A percentile compares a stretch with the other conserved stretches of the same genome.
These are phyloP conservation scores for Muschampia plurimacula DNA, from an alignment of 2,888 invertebrate genomes.

Conservation along the genomic window DNA sequence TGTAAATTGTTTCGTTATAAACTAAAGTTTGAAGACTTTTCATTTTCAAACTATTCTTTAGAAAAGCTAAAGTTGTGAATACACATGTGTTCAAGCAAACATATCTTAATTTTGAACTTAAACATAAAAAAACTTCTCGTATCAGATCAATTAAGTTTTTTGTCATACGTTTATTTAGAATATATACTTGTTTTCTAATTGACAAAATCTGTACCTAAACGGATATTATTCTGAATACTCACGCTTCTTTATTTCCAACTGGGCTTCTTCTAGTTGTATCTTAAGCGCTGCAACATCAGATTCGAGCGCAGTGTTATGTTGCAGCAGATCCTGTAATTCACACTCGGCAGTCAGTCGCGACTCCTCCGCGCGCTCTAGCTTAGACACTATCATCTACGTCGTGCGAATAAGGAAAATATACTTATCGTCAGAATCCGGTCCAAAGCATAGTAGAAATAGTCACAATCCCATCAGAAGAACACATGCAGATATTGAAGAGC, in stretches of 20 bases:
- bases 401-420: constrained; percentile 51
- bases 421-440: constrained; percentile 55
- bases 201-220: too few relatives aligned
- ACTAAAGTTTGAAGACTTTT: too few relatives aligned
- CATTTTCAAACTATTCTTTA: too few relatives aligned
- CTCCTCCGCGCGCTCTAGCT: constrained; percentile 86
- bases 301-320: constrained; percentile 89
- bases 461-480: constrained; percentile 47
- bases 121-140: too few relatives aligned
- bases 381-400: constrained; percentile 86
- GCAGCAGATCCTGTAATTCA: constrained; percentile 87
- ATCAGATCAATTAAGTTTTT: too few relatives aligned
- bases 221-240: constrained; percentile 51
- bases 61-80: too few relatives aligned
- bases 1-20: too few relatives aligned
- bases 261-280: constrained; percentile 74
- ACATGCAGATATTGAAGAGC: constrained; percentile 52
- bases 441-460: constrained; percentile 44
- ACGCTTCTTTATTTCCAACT: constrained; percentile 70
- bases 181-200: too few relatives aligned
- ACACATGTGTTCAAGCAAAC: too few relatives aligned
- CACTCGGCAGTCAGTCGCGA: constrained; percentile 88
- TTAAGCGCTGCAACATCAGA: constrained; percentile 83
- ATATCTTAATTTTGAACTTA: too few relatives aligned
- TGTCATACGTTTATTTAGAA: too few relatives aligned